Evolutionary conservation across 2,888 invertebrate species (phyloP).

Genomic region (Pristionchus arcanus): DNA sequence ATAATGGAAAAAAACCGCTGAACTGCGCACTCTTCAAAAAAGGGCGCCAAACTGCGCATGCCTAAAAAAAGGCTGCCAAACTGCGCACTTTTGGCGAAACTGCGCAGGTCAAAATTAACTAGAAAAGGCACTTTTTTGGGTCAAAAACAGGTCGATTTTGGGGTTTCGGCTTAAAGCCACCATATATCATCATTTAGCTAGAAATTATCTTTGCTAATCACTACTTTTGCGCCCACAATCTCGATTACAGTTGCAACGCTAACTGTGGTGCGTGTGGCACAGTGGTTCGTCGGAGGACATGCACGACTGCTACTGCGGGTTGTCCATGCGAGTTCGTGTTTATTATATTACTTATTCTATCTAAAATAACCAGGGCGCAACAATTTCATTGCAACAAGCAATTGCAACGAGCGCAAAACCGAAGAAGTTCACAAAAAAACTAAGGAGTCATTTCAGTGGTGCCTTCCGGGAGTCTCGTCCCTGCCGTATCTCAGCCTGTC

Average conservation of each 20-base stretch:
- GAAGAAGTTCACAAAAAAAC: too few species aligned
- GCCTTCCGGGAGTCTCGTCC: conserved; percentile 63
- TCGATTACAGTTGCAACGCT: conserved; percentile 59
- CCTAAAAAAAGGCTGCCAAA: too few species aligned
- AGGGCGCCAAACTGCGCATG: too few species aligned
- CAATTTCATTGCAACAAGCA: too few species aligned
- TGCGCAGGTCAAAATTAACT: too few species aligned
- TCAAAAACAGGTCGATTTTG: too few species aligned
- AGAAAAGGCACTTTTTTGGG: too few species aligned
- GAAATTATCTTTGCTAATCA: neutral
- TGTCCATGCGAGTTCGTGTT: conserved; percentile 64
- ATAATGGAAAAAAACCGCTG: too few species aligned
- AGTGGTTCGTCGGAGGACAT: conserved; percentile 58
- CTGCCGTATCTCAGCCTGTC: conserved; percentile 66
- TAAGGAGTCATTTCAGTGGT: conserved; percentile 57
- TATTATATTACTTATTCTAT: neutral
- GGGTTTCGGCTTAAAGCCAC: too few species aligned
- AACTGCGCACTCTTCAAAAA: too few species aligned
- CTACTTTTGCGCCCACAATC: neutral
- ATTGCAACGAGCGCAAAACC: too few species aligned
- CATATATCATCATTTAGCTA: neutral
- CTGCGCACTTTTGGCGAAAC: too few species aligned
- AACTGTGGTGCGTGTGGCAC: conserved; percentile 67
- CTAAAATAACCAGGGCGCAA: neutral
- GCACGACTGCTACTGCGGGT: conserved; percentile 62